phyloP scores from a whole-genome alignment of 1,140 invertebrate genomes.

The Leptopilina boulardi region DNA sequence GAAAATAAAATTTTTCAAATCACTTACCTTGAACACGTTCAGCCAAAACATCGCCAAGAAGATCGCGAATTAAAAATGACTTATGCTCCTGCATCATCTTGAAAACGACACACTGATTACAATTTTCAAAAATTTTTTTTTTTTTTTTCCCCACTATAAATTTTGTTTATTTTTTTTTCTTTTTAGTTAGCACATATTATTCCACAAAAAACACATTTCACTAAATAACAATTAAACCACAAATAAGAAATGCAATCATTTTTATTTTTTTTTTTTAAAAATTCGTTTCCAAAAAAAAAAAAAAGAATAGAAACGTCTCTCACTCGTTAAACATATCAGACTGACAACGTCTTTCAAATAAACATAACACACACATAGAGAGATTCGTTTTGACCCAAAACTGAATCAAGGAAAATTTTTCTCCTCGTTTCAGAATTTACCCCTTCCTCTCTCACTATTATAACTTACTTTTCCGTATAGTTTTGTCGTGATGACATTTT shows the following conservation, averaged over 20 bases:
- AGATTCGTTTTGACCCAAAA: slow-evolving; percentile 49
- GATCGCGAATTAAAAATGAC: slow-evolving; percentile 86
- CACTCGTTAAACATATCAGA: slow-evolving; percentile 45
- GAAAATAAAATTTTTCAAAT: background rate
- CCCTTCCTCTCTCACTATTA: slow-evolving; percentile 24
- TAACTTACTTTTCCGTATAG: slow-evolving; percentile 36
- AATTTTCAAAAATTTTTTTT: slow-evolving; percentile 12
- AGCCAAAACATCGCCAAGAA: slow-evolving; percentile 84
- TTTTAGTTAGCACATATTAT: no score
- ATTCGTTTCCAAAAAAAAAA: background rate
- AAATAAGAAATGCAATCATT: no score
- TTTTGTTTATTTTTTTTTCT: no score
- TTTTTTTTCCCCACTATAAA: no score
- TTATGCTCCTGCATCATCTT: slow-evolving; percentile 82
- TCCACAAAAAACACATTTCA: no score
- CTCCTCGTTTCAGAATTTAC: slow-evolving; percentile 23
- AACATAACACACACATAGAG: slow-evolving; percentile 36
- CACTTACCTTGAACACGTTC: slow-evolving; percentile 75
- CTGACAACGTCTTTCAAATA: slow-evolving; percentile 58
- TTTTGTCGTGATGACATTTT: slow-evolving; percentile 35
- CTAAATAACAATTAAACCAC: no score
- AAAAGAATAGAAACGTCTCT: background rate
- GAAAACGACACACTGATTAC: slow-evolving; percentile 32
- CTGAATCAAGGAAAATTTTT: slow-evolving; percentile 38
- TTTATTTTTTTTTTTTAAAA: no score